phyloP scores from a whole-genome alignment of 92 coral and sea anemone species.

The Actinostola sp. region DNA sequence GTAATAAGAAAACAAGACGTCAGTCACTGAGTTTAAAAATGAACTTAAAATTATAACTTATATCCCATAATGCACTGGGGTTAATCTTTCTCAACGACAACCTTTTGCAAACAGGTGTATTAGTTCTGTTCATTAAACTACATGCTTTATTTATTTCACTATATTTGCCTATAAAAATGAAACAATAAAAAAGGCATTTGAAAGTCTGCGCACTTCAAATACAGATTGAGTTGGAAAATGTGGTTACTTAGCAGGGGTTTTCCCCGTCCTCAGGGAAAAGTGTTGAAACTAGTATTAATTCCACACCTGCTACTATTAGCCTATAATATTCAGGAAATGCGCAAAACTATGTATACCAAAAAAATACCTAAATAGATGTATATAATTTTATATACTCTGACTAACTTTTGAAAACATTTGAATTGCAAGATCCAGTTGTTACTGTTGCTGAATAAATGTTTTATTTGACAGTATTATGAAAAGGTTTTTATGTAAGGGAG shows the following conservation, averaged over 20 bases:
- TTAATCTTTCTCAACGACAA: background rate
- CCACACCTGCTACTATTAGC: no score
- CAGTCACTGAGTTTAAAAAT: no score
- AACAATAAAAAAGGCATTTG: background rate
- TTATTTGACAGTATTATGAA: no score
- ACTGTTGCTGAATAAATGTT: no score
- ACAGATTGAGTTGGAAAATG: no score
- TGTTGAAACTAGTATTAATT: no score
- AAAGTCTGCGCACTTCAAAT: background rate
- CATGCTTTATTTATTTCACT: slow-evolving; percentile 4
- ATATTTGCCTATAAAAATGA: background rate
- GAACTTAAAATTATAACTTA: no score
- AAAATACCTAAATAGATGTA: background rate
- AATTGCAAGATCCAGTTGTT: no score
- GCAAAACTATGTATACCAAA: background rate
- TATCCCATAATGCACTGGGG: background rate
- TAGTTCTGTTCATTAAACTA: background rate
- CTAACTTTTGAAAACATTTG: background rate
- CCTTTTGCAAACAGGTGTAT: background rate
- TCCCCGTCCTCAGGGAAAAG: no score
- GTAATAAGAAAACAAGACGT: no score
- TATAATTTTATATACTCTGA: slow-evolving; percentile 1
- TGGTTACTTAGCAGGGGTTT: background rate
- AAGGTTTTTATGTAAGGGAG: no score
- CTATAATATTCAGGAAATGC: no score